Evolutionary conservation across 2,888 invertebrate genomes (phyloP), one percentile per base, ranked within the genome.

Genomic region (Mythimna vitellina): DNA sequence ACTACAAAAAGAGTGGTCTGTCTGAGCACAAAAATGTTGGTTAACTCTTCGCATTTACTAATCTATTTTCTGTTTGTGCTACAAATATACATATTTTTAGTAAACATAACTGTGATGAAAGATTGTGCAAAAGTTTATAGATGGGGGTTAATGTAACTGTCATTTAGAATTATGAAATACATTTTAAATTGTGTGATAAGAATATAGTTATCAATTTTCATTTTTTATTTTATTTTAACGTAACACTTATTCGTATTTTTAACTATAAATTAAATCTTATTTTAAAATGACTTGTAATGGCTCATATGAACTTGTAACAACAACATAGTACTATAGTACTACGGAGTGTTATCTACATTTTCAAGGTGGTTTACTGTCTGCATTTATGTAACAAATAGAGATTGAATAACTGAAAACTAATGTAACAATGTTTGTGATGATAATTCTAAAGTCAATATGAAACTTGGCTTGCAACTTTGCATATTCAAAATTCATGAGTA

Each of bases 301-400:
- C 7, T 49, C 14, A 7, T 20, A 35, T 22, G n/a, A 58, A 10
- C 8, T 61, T 38, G 35, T 29, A 38, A 65, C 38, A 76, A 66
- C 60, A 76, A 53, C 17, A n/a, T n/a, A 51, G 5, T 58, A 57
- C 8, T 57, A 32, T 68, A 53, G 25, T 51, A 58, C 29, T 60
- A 60, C 1, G 1, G n/a, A 58, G 6, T 51, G 65, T 65, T 78
- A 78, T 60, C 65, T 60, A 49, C 29, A 53, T 69, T 60, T 61
- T 80, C 82, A 82, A 81, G 82, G 82, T 81, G 20, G 29, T 60
- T 56, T 57, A 17, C 54, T 25, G 0, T 78, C 35, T 69, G 49
- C 56, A 69, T 82, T 80, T 80, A 80, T 66, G 69, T 78, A 78
- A 80, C 65, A 80, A 74, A 66, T 49, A 64, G 17, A 65, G 32